Evolutionary conservation across 2,797 vertebrate genomes (phyloP).

Genomic region (Muscicapa striata): DNA sequence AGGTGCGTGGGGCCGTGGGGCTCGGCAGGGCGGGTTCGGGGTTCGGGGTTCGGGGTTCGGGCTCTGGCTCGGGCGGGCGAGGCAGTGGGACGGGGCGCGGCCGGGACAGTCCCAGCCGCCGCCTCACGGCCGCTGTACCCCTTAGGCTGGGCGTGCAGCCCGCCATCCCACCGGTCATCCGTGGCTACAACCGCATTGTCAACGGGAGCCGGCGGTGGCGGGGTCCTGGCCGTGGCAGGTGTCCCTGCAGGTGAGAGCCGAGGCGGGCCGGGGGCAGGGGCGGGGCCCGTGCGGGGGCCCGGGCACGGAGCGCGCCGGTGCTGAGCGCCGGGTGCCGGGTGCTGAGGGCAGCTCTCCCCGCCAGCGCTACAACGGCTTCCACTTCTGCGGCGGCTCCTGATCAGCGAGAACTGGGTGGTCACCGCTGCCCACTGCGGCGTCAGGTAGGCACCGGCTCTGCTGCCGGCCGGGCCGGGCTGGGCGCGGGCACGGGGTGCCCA

Average conservation of each 20-base stretch:
- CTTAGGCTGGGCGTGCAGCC: conserved; percentile 87
- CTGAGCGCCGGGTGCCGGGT: no score
- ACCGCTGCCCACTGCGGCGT: conserved; percentile 77
- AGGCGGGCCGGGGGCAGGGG: not conserved
- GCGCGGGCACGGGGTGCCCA: not conserved
- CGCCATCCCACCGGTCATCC: conserved; percentile 80
- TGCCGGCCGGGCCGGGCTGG: not conserved
- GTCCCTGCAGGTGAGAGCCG: conserved; percentile 80
- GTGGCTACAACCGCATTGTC: conserved; percentile 82
- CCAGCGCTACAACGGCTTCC: no score
- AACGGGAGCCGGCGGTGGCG: conserved; percentile 86
- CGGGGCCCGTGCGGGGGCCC: rapidly evolving
- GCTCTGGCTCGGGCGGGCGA: not conserved
- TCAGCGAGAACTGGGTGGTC: conserved; percentile 84
- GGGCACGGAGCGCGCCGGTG: not conserved
- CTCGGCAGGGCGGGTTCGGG: rapidly evolving
- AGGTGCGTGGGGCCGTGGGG: not conserved
- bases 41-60: no score
- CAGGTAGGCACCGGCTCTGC: conserved; percentile 31
- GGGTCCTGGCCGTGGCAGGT: conserved; percentile 95
- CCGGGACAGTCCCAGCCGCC: rapidly evolving
- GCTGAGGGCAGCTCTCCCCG: no score
- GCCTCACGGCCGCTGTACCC: not conserved
- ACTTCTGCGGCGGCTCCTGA: conserved; percentile 87
- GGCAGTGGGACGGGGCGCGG: rapidly evolving